A percentile compares a stretch with the other conserved stretches of the same genome.
These are phyloP conservation scores for Cantharis rustica DNA, from an alignment of 2,888 invertebrate species.

Conservation along the genomic window DNA sequence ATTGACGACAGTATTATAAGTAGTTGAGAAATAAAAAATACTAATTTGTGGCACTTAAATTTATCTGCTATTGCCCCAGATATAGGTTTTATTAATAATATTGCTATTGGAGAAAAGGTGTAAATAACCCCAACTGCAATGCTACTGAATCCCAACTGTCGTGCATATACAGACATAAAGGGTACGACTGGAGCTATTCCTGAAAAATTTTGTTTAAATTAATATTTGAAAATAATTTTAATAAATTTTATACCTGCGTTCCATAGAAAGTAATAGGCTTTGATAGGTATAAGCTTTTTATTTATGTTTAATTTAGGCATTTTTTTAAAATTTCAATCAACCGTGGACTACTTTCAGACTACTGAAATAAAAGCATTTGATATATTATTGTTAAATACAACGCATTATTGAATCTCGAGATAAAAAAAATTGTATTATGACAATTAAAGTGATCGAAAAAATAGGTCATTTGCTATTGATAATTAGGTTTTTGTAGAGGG, in stretches of 20 bases:
- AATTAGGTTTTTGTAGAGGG: no score
- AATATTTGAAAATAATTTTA: background rate
- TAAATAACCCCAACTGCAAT: conserved; percentile 81
- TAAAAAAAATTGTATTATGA: no score
- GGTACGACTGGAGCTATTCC: conserved; percentile 84
- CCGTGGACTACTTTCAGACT: no score
- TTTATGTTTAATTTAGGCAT: conserved; percentile 58
- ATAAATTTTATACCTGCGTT: conserved; percentile 70
- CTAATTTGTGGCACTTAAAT: conserved; percentile 72
- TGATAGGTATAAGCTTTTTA: conserved; percentile 79
- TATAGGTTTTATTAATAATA: conserved; percentile 78
- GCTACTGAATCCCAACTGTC: conserved; percentile 81
- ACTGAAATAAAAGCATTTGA: no score
- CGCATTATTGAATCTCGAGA: no score
- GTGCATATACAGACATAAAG: conserved; percentile 67
- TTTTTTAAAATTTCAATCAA: background rate
- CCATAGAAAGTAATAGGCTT: conserved; percentile 86
- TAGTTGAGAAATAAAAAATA: conserved; percentile 75
- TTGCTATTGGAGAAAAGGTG: conserved; percentile 76
- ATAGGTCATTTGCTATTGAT: no score
- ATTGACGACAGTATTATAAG: conserved; percentile 73
- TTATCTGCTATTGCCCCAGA: conserved; percentile 84
- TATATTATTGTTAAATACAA: no score
- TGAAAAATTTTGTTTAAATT: conserved; percentile 50
- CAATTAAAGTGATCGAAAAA: no score